Base-by-base conservation (phyloP, 2,113 vertebrate species). In the Indicator maculatus region DNA sequence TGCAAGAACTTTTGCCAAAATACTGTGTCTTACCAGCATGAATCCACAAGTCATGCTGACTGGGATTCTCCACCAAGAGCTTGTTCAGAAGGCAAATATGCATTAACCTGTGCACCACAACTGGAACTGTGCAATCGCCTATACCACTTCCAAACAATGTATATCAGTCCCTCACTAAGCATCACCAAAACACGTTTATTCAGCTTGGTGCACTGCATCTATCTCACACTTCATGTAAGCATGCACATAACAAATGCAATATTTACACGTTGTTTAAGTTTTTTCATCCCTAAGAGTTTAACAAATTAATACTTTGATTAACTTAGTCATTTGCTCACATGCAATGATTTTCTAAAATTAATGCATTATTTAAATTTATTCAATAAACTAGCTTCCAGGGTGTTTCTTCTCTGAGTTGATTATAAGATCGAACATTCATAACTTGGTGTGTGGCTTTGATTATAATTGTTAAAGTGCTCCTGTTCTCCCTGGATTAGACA, bases 331-430 rank as follows among this genome's bases (percentile, higher is more conserved):
- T 94, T 77, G 63, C 38, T 95, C 45, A 26, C 39, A 53, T 28
- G 45, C 4, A 12, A 89, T 90, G 70, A 83, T 94, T 93, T 96
- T 77, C 64, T 63, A 66, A 89, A 94, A 88, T 77, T 59, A 94
- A 93, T 73, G 85, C 39, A 70, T 93, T 91, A 93, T 93, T 95
- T 80, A 91, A 95, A 95, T 88, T 83, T 91, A 91, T 94, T 89
- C 88, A 86, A 58, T 93, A 72, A 91, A 91, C 92, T 36, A 82
- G 89, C 91, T 93, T 84, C 91, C 75, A 60, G 82, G 55, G 12
- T 85, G 63, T 83, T 95, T 93, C 93, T 91, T 78, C 81, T 92
- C 77, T 7, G 39, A 38, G 52, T 79, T 95, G 86, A 90, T 89
- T 86, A 89, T 47, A 89, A 91, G 93, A 93, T 89, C 74, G 93